A percentile compares a stretch with the other conserved stretches of the same genome.
These are phyloP conservation scores for Darevskia nairensis DNA, from an alignment of 2,797 vertebrate genomes.

Conservation along the genomic window DNA sequence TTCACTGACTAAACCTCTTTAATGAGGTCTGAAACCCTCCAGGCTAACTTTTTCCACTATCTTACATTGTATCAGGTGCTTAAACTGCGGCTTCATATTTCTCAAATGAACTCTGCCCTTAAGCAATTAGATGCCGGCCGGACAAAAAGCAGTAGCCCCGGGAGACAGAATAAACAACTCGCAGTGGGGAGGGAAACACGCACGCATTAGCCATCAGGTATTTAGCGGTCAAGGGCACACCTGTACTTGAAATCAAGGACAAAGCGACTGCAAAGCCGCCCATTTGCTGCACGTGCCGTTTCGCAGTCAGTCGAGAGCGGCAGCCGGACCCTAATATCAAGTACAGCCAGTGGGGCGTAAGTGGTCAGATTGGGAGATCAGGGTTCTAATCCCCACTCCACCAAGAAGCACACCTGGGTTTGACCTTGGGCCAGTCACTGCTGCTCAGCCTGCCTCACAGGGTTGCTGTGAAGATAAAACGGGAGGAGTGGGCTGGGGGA, in stretches of 20 bases:
- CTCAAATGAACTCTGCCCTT: conserved; percentile 5
- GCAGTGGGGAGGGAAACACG: not conserved
- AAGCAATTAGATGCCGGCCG: conserved; percentile 6
- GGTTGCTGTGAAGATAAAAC: too few species aligned
- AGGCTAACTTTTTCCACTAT: not conserved
- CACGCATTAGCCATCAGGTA: not conserved
- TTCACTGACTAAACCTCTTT: not conserved
- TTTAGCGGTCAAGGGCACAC: not conserved
- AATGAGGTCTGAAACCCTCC: conserved; percentile 1
- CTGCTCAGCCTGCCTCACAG: too few species aligned
- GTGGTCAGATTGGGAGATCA: too few species aligned
- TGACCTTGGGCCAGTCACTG: too few species aligned
- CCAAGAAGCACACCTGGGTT: too few species aligned
- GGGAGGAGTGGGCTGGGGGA: too few species aligned
- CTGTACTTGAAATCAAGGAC: not conserved
- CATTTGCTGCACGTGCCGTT: not conserved
- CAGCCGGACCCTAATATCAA: too few species aligned
- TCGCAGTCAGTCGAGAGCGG: not conserved
- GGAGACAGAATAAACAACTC: not conserved
- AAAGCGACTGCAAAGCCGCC: not conserved
- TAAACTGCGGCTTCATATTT: conserved; percentile 13
- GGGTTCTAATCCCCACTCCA: too few species aligned
- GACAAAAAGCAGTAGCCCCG: not conserved
- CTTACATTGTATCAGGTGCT: not conserved
- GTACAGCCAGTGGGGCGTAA: too few species aligned